Evolutionary conservation across 2,888 invertebrate species (phyloP).

Genomic region (Heteromyza rotundicornis): DNA sequence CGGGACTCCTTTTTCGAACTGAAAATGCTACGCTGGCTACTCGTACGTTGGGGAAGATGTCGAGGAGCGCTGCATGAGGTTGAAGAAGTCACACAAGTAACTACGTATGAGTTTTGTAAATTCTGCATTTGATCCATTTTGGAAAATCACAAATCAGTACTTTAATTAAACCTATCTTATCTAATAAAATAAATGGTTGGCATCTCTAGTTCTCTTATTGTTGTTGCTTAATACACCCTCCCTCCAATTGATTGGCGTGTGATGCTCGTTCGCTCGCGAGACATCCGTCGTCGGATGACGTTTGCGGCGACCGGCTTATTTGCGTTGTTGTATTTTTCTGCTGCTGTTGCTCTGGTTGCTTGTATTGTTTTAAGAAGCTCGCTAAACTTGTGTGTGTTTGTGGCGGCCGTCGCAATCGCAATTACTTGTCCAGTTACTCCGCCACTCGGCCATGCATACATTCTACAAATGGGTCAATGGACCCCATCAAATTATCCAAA

Average conservation of each 20-base stretch:
- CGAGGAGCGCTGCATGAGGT: no score
- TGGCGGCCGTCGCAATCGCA: neutral
- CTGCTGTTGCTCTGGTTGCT: constrained; percentile 16
- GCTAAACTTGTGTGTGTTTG: neutral
- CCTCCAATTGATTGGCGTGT: constrained; percentile 5
- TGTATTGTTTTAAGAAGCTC: constrained; percentile 33
- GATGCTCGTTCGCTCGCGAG: constrained; percentile 3
- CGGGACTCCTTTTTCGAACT: no score
- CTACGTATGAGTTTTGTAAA: no score
- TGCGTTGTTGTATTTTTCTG: constrained; percentile 18
- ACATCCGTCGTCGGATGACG: neutral
- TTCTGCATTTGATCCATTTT: no score
- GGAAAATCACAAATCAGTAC: no score
- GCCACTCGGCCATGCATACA: neutral
- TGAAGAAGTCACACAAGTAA: no score
- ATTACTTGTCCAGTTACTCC: constrained; percentile 18
- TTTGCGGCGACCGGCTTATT: constrained; percentile 14
- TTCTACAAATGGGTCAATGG: constrained; percentile 55
- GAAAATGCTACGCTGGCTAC: no score
- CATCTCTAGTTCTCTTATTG: neutral
- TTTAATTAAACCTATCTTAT: no score
- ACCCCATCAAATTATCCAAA: constrained; percentile 44
- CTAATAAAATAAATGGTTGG: no score
- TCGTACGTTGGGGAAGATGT: no score
- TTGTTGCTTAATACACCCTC: neutral